phyloP scores from a whole-genome alignment of 2,113 vertebrate genomes.

The Syngnathoides biaculeatus region DNA sequence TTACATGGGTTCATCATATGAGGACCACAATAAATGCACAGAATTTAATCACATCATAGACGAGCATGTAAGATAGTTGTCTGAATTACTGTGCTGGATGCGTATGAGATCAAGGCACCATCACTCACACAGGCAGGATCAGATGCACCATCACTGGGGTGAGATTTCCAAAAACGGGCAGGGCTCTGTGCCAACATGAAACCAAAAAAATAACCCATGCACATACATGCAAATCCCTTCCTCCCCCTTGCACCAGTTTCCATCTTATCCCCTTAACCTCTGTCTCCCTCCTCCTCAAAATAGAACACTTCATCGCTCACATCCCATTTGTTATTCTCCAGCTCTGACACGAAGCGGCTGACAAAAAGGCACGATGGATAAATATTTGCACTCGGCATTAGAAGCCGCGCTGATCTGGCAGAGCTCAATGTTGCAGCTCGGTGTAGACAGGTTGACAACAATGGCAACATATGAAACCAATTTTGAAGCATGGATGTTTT shows the following conservation, averaged over 20 bases:
- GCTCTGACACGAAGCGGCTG: constrained; percentile 46
- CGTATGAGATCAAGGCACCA: constrained; percentile 32
- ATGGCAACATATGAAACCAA: constrained; percentile 59
- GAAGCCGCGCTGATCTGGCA: constrained; percentile 37
- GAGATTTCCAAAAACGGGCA: constrained; percentile 26
- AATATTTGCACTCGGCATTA: constrained; percentile 64
- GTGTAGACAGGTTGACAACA: constrained; percentile 31
- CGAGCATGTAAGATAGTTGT: constrained; percentile 31
- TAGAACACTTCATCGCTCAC: constrained; percentile 52
- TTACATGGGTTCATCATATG: constrained; percentile 20
- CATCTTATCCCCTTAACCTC: constrained; percentile 54
- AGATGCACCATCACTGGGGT: constrained; percentile 20
- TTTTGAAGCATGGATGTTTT: constrained; percentile 43
- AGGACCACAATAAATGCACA: constrained; percentile 36
- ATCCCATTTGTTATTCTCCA: constrained; percentile 41
- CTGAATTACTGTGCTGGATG: constrained; percentile 42
- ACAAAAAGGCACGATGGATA: constrained; percentile 56
- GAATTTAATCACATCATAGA: constrained; percentile 50
- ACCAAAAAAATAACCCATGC: constrained; percentile 10
- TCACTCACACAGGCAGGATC: constrained; percentile 16
- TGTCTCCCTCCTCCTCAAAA: constrained; percentile 49
- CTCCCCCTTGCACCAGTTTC: background rate
- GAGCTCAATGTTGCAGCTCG: constrained; percentile 29
- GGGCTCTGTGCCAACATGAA: constrained; percentile 35
- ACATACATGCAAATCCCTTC: constrained; percentile 7